Conservation (phyloP, 2,888 invertebrate species). For the Agrotis exclamationis region DNA sequence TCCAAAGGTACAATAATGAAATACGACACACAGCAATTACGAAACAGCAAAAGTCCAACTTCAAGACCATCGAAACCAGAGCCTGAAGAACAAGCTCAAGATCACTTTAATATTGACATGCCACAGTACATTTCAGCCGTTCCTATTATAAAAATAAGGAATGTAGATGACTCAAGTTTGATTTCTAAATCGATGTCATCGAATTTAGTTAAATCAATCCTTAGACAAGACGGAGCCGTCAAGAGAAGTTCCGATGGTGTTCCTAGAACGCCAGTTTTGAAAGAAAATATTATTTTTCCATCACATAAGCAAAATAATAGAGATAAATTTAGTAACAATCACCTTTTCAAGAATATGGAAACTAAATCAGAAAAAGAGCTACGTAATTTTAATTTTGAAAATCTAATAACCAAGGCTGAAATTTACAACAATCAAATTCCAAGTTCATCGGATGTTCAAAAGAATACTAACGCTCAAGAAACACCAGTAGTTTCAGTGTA, state of each 20-base stretch:
- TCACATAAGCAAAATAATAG: conserved; percentile 76
- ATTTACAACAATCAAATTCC: conserved; percentile 88
- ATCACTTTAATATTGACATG: conserved; percentile 71
- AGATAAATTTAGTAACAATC: conserved; percentile 72
- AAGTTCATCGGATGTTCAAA: conserved; percentile 85
- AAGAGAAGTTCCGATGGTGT: conserved; percentile 83
- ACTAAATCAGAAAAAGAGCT: conserved; percentile 81
- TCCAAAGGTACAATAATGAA: conserved; percentile 71
- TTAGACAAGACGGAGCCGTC: conserved; percentile 76
- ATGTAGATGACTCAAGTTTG: conserved; percentile 80
- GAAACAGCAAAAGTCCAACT: conserved; percentile 77
- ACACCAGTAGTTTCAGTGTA: conserved; percentile 66
- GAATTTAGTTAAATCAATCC: conserved; percentile 70
- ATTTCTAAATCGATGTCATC: conserved; percentile 74
- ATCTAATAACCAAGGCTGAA: conserved; percentile 89
- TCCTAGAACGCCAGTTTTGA: conserved; percentile 79
- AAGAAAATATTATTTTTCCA: conserved; percentile 78
- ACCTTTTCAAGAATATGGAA: conserved; percentile 71
- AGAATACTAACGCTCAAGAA: conserved; percentile 82
- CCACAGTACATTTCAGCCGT: conserved; percentile 74
- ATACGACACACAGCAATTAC: conserved; percentile 76
- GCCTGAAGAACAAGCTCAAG: conserved; percentile 75
- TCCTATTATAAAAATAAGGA: conserved; percentile 85
- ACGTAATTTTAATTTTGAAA: conserved; percentile 88
- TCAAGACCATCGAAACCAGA: conserved; percentile 73